Conservation (phyloP, 2,113 vertebrate genomes). For the Dicaeum eximium region DNA sequence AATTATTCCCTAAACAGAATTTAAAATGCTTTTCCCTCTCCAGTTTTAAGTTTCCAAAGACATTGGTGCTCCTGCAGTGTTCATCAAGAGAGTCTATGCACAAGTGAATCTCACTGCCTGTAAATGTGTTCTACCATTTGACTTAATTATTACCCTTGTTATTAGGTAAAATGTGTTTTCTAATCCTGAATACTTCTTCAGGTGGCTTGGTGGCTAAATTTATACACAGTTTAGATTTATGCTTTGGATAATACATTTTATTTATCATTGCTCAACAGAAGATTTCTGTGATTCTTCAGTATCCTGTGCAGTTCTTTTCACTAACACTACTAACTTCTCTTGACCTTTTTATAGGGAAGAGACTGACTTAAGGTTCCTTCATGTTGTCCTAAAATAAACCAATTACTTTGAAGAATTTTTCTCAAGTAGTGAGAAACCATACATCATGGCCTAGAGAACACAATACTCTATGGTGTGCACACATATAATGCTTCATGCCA, state of each 20-base stretch:
- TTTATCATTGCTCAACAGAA: neutral
- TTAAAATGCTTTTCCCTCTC: neutral
- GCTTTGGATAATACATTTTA: neutral
- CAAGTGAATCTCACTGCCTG: neutral
- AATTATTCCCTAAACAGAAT: neutral
- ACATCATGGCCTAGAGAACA: neutral
- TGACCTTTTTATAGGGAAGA: neutral
- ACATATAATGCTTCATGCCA: neutral
- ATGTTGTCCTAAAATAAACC: neutral
- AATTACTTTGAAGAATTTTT: neutral
- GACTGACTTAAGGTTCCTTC: neutral
- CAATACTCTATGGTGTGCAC: neutral
- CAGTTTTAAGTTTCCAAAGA: neutral
- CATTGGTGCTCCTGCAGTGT: neutral
- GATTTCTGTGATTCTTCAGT: neutral
- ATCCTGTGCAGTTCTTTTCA: neutral
- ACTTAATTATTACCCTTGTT: neutral
- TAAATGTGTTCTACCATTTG: neutral
- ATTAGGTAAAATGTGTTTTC: neutral
- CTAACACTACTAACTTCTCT: neutral
- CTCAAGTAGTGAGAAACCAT: neutral
- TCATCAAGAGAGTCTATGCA: neutral
- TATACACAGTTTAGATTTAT: neutral
- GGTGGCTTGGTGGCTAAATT: neutral
- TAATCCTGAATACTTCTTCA: neutral